Base-by-base conservation (phyloP, 2,113 vertebrate genomes). In the Sapayoa aenigma region DNA sequence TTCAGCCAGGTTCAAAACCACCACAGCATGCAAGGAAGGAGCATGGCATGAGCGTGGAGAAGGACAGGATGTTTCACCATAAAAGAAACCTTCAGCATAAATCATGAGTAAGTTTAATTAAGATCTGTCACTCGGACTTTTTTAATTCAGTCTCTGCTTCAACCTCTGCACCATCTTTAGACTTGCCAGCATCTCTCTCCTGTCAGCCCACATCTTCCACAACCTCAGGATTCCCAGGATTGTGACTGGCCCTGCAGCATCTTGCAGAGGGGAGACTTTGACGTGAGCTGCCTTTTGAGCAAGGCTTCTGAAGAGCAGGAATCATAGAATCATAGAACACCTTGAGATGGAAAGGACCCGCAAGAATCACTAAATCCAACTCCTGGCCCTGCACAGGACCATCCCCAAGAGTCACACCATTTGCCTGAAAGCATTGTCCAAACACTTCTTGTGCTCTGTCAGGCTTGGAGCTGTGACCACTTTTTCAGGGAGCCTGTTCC, bases 11-110 rank as follows among this genome's bases (percentile, higher is more conserved):
- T n/a, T n/a, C n/a, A n/a, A n/a, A n/a, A n/a, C n/a, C n/a, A n/a
- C n/a, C n/a, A n/a, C n/a, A n/a, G n/a, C n/a, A 78, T 96, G 73
- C 60, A 82, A 82, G 56, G 46, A 92, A 75, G 79, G 44, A 96
- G 41, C 5, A 2, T 4, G 6, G 65, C 39, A 10, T 12, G 27
- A 0, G 1, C 4, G 1, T 27, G 52, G 58, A 66, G 60, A 95
- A 33, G 20, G 23, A 31, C n/a, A 86, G 83, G 59, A 50, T 96
- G 25, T 30, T 79, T 84, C 73, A 68, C 37, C 18, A 12, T 19
- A 41, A 77, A 59, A 79, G 44, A 56, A 75, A 60, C 18, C 31
- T 68, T 75, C 37, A 35, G 22, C 24, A 75, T 28, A 68, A 89
- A 88, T 78, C 76, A 63, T 9, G 7, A 35, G 56, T 41, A 71